phyloP scores from a whole-genome alignment of 1,140 invertebrate species.

The Hydropsyche tenuis region DNA sequence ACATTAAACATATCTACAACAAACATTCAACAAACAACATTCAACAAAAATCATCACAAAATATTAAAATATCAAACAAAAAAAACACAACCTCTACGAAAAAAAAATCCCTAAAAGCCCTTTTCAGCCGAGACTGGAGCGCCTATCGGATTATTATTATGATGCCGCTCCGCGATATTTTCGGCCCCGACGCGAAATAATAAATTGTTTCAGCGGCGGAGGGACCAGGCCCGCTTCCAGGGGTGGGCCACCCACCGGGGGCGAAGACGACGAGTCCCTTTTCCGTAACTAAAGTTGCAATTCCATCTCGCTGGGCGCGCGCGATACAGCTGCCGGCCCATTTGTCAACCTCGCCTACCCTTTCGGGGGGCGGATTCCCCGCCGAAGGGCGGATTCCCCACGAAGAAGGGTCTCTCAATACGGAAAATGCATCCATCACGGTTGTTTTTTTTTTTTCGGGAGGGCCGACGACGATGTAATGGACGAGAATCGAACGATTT shows the following conservation, averaged over 20 bases:
- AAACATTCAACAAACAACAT: no score
- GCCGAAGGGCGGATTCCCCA: neutral
- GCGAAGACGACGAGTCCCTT: conserved; percentile 22
- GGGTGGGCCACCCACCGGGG: neutral
- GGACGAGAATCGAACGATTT: no score
- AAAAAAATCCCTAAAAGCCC: neutral
- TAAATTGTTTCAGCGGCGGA: neutral
- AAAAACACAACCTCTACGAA: no score
- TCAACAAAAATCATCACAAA: no score
- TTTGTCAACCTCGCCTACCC: conserved; percentile 46
- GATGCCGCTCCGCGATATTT: neutral
- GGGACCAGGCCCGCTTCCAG: neutral
- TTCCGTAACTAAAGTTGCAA: conserved; percentile 46
- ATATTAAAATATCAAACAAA: no score
- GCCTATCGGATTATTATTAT: no score
- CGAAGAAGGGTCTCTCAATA: neutral
- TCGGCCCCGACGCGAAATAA: conserved; percentile 3
- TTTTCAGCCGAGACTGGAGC: neutral
- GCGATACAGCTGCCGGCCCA: conserved; percentile 48
- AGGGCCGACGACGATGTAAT: no score
- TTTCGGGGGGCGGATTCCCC: neutral
- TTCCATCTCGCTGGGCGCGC: conserved; percentile 47
- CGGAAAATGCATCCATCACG: conserved; percentile 26
- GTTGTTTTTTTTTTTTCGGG: no score
- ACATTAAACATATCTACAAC: no score